Percentiles rank a stretch among this genome's conserved stretches.
phyloP scores from a whole-genome alignment of 2,888 invertebrate genomes.

The Rotaria macrura region DNA sequence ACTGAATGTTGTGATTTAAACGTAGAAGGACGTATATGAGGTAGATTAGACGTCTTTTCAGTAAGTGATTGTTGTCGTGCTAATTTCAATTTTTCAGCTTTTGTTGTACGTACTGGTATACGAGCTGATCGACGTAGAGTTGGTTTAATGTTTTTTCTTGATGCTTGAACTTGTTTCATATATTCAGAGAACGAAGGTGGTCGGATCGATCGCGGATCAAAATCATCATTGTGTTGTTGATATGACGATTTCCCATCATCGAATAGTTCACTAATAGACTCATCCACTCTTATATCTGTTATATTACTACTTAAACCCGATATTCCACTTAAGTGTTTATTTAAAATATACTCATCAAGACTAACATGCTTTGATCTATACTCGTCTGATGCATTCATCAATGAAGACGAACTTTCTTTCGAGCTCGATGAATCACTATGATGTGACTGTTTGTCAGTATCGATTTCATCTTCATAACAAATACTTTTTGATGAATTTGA shows the following conservation, averaged over 20 bases:
- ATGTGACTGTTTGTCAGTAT: background rate
- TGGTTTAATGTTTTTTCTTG: background rate
- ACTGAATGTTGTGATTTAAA: background rate
- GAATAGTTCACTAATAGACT: background rate
- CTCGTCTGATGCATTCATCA: background rate
- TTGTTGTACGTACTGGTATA: background rate
- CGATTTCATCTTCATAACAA: background rate
- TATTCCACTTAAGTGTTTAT: background rate
- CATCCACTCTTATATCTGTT: background rate
- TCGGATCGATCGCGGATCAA: background rate
- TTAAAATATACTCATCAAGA: background rate
- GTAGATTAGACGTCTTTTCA: background rate
- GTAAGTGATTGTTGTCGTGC: background rate
- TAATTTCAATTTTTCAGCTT: background rate
- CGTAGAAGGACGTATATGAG: background rate
- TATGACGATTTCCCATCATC: background rate
- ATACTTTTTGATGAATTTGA: background rate
- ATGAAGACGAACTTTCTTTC: background rate
- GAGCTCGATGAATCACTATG: background rate
- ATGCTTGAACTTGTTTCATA: background rate
- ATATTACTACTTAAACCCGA: background rate
- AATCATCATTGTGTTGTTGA: background rate
- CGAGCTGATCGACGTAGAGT: background rate
- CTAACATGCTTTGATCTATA: background rate
- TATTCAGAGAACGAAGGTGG: background rate